Evolutionary conservation across 2,888 invertebrate species (phyloP).

Genomic region (Tachina lurida): DNA sequence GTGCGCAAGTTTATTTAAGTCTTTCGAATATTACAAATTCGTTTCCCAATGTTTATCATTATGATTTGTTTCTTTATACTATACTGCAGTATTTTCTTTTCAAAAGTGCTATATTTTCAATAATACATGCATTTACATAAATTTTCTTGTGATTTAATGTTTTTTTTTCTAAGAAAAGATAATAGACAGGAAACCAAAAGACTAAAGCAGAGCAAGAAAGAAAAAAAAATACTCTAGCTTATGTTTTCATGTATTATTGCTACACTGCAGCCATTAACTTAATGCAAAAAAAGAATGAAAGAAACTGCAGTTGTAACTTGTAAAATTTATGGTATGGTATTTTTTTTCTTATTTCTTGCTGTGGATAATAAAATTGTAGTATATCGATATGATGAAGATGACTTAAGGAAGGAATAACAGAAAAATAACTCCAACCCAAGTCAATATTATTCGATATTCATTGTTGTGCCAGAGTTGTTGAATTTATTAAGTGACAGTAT

Average conservation of each 20-base stretch:
- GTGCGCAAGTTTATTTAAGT: neutral
- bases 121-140: constrained; percentile 60
- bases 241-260: constrained; percentile 49
- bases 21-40: neutral
- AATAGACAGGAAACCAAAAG: constrained; percentile 16
- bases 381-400: constrained; percentile 28
- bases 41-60: constrained; percentile 38
- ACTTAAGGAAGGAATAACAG: constrained; percentile 45
- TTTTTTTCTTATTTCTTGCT: constrained; percentile 22
- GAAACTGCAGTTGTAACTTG: constrained; percentile 55
- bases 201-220: neutral
- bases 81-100: constrained; percentile 11
- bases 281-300: constrained; percentile 1
- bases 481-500: constrained; percentile 3
- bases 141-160: constrained; percentile 52
- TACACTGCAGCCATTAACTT: constrained; percentile 46
- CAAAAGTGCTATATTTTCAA: constrained; percentile 30
- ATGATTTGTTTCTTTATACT: constrained; percentile 36
- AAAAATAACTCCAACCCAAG: constrained; percentile 57
- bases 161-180: constrained; percentile 13
- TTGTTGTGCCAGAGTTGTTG: constrained; percentile 35
- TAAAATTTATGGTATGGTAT: constrained; percentile 49
- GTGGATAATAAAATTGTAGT: neutral
- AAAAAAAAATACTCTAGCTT: neutral
- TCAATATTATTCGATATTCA: constrained; percentile 56